A percentile compares a stretch with the other conserved stretches of the same genome.
phyloP scores from a whole-genome alignment of 1,140 invertebrate species.

The Limonius californicus region DNA sequence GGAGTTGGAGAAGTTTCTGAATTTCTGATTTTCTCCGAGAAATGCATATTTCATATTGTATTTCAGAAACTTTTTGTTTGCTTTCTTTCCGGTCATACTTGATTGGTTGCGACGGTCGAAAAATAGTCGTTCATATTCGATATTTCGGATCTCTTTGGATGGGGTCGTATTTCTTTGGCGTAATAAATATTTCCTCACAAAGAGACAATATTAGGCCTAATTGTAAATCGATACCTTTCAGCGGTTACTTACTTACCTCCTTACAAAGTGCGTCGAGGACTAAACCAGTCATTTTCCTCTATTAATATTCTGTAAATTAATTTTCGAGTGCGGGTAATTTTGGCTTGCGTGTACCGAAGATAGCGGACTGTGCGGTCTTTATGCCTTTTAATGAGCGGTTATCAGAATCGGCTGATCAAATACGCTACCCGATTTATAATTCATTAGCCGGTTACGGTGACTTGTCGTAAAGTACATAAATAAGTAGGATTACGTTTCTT shows the following conservation, averaged over 20 bases:
- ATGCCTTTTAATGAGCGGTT: constrained; percentile 36
- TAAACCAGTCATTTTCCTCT: constrained; percentile 40
- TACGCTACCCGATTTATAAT: constrained; percentile 28
- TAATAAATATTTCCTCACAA: constrained; percentile 1
- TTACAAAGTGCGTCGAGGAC: constrained; percentile 40
- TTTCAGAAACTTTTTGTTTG: neutral
- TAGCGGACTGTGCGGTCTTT: constrained; percentile 29
- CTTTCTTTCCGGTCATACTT: constrained; percentile 7
- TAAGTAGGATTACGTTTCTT: constrained; percentile 4
- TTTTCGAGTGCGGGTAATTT: constrained; percentile 40
- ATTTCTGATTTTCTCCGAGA: neutral
- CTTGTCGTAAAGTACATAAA: constrained; percentile 6
- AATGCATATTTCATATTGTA: constrained; percentile 13
- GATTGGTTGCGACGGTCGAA: neutral
- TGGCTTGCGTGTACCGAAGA: constrained; percentile 31
- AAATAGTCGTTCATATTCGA: neutral
- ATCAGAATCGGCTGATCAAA: constrained; percentile 26
- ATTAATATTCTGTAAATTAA: constrained; percentile 42
- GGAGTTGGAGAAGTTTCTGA: neutral
- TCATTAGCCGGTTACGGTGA: constrained; percentile 15
- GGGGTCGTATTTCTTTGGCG: neutral
- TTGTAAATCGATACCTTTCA: constrained; percentile 45
- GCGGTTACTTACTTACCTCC: constrained; percentile 44
- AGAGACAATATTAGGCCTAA: constrained; percentile 27
- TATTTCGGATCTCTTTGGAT: no score